These are phyloP conservation scores for Troglohyphantes excavatus DNA, from an alignment of 2,888 invertebrate genomes.

Conservation along the genomic window DNA sequence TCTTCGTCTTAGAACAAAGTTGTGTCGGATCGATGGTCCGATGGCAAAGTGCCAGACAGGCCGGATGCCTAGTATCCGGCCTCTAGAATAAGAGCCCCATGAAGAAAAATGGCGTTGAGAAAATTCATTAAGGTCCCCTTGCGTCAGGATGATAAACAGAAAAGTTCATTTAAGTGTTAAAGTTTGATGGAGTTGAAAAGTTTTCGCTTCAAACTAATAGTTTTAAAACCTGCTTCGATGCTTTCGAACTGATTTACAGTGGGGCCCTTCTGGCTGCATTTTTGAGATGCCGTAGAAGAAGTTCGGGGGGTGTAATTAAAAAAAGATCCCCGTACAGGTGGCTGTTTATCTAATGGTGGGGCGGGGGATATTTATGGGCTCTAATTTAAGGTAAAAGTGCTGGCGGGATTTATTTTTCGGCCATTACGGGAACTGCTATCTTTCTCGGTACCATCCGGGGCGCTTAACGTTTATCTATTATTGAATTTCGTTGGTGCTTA, in stretches of 20 bases:
- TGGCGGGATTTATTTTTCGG: conserved; percentile 41
- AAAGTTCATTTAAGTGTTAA: conserved; percentile 79
- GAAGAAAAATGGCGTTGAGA: conserved; percentile 78
- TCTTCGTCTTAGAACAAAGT: conserved; percentile 76
- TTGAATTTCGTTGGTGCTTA: conserved; percentile 6
- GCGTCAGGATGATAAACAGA: conserved; percentile 78
- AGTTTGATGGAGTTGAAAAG: conserved; percentile 78
- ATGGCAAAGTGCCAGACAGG: conserved; percentile 76
- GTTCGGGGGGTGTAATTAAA: conserved; percentile 55
- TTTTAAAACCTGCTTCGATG: conserved; percentile 77
- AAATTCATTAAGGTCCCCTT: conserved; percentile 78
- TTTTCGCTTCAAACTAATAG: conserved; percentile 78
- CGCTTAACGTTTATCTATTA: conserved; percentile 3
- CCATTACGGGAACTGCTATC: conserved; percentile 14
- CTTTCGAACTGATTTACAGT: conserved; percentile 75
- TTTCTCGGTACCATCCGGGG: not conserved
- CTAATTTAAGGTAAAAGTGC: conserved; percentile 42
- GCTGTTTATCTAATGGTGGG: conserved; percentile 32
- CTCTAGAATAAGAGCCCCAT: conserved; percentile 65
- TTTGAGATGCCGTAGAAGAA: conserved; percentile 74
- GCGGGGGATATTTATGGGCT: conserved; percentile 37
- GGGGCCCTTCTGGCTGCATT: conserved; percentile 48
- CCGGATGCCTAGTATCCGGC: conserved; percentile 63
- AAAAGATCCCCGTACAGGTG: conserved; percentile 65
- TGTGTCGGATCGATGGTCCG: conserved; percentile 65